Evolutionary conservation across 2,888 invertebrate species (phyloP).

Genomic region (Pachydiplax longipennis): DNA sequence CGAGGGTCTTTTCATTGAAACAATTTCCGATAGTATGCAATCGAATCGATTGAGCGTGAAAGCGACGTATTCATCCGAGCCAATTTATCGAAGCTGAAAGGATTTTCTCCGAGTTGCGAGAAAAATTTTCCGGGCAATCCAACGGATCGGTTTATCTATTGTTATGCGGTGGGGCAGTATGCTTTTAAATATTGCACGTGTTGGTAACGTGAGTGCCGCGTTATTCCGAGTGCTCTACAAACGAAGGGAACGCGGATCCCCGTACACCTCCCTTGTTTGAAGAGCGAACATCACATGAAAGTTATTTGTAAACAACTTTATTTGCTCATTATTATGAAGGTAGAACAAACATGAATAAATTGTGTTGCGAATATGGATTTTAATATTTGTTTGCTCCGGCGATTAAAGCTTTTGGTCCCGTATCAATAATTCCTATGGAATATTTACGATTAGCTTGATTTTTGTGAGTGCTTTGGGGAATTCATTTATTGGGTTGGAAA

Average conservation of each 20-base stretch:
- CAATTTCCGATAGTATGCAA: neutral
- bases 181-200: neutral
- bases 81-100: neutral
- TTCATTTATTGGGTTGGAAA: no score
- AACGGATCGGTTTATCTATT: neutral
- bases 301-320: no score
- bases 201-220: neutral
- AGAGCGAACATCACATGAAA: no score
- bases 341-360: no score
- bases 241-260: neutral
- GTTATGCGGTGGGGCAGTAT: neutral
- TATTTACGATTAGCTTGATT: no score
- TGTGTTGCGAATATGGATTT: no score
- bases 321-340: no score
- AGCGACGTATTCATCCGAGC: neutral
- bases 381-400: no score
- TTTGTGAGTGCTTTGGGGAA: no score
- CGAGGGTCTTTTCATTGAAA: neutral
- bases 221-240: neutral
- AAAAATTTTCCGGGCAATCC: neutral
- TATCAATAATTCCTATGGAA: no score
- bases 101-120: neutral
- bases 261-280: no score
- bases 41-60: neutral
- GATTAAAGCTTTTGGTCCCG: no score